A percentile compares a stretch with the other conserved stretches of the same genome.
Conservation (phyloP, 2,888 invertebrate species). For the Apomyelois bistriatella region DNA sequence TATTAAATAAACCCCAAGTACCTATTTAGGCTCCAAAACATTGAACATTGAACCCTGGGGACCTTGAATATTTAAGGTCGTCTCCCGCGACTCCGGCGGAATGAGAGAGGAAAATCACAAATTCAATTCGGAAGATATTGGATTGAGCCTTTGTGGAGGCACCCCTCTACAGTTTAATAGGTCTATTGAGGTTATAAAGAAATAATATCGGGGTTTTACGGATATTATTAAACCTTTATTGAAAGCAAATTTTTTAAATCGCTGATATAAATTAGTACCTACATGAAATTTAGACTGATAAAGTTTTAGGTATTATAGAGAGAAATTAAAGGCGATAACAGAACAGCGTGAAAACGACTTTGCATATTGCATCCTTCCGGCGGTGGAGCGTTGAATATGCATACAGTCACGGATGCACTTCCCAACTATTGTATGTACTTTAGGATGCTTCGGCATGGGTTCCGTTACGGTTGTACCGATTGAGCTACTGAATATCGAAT, state of each 20-base stretch:
- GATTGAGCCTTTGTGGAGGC: conserved; percentile 1
- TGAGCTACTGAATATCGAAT: no score
- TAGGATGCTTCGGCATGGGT: not conserved
- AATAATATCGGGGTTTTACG: not conserved
- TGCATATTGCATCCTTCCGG: conserved; percentile 19
- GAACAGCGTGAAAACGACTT: conserved; percentile 17
- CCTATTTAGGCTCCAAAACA: no score
- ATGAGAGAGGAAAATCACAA: not conserved
- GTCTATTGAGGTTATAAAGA: not conserved
- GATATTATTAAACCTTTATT: not conserved
- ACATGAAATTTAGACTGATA: no score
- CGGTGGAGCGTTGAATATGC: conserved; percentile 18
- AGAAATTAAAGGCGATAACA: not conserved
- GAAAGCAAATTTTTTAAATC: no score
- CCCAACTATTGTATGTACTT: not conserved
- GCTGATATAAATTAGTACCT: no score
- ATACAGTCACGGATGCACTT: conserved; percentile 7
- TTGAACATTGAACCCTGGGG: not conserved
- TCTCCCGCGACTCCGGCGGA: not conserved
- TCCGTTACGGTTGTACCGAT: no score
- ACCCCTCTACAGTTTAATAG: not conserved
- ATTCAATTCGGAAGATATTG: conserved; percentile 1
- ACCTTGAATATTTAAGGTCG: not conserved
- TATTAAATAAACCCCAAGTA: no score
- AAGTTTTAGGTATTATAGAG: no score